Evolutionary conservation across 92 coral and sea anemone species (phyloP), one percentile per base, ranked within the genome.

Genomic region (Porites cylindrica): DNA sequence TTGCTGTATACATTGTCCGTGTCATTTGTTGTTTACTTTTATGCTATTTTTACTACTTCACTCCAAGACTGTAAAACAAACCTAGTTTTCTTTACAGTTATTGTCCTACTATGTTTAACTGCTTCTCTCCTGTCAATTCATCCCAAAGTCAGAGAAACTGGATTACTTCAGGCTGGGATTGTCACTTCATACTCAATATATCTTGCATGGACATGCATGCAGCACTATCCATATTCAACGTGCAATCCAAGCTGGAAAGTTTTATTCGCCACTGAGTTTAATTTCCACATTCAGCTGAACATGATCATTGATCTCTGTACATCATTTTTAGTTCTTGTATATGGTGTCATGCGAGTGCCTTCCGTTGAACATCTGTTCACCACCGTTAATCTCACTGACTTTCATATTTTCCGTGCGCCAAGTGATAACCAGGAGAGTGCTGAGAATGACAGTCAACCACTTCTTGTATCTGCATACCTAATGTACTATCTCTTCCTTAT

Each of bases 121-220:
- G 92, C 93, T 51, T 85, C 93, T n/a, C 78, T 93, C 11, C 76
- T 93, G 47, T 95, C 96, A 38, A 77, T 93, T 23, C 98, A 95
- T 76, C 96, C 98, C 24, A 86, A 61, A 51, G 86, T 95, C 11
- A 62, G 91, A 38, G 94, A 95, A 66, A 90, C 98, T 71, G 98
- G 98, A 23, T 76, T 93, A 1, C 83, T 95, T 52, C 98, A 93
- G 76, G 90, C 94, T 32, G 96, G 95, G 16, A 88, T 95, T 64
- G 85, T 95, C 1, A 86, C 96, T 4, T 67, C 88, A 7, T 95
- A 93, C 67, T 76, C 94, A 2, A 75, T 92, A 47, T 95, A 95
- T 77, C 75, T 88, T 10, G 82, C 85, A 51, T 93, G 98, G 98
- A 87, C 92, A 1, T 89, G 96, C 20, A 43, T 95, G 78, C 84